Base-by-base conservation (phyloP, 2,797 vertebrate genomes). In the Leptodactylus fallax region DNA sequence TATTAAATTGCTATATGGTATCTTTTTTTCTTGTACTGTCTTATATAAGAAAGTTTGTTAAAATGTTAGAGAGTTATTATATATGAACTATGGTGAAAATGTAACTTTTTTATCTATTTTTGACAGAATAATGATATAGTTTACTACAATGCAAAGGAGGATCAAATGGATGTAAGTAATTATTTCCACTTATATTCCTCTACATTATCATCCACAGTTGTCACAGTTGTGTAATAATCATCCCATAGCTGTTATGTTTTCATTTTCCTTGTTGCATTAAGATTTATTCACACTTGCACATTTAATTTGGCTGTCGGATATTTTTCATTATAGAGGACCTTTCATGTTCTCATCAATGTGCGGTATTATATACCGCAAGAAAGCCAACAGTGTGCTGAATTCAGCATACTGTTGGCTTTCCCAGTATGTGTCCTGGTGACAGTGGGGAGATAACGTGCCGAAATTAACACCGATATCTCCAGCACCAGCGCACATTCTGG, bases 121-220 rank as follows among this genome's bases (percentile, higher is more conserved):
- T 92, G 93, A 72, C 93, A 98, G 97, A 95, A 94, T 91, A 96
- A 96, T 85, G 97, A 97, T 92, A 97, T 98, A 65, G 93, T 96
- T 87, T 98, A 98, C 94, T 98, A 97, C 94, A 98, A 98, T 78
- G 96, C 97, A 91, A 98, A 98, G 92, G 97, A 98, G 25, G 96
- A 97, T 87, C 94, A 95, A 49, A 95, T 97, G 82, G 96, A 94
- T 87, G 95, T 96, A 92, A 95, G 95, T 96, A 94, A 83, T 90
- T 27, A 2, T 11, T 51, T 90, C 45, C 23, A 80, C 90, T 87
- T 67, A 21, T 84, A 60, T 74, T 2, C 63, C 8, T n/a, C 19
- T 47, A 17, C 3, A 21, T 47, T 49, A 21, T 53, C 36, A 76
- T 27, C 23, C 51, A 17, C 25, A 56, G 14, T 27, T 58, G 21